phyloP scores from a whole-genome alignment of 1,140 invertebrate genomes.

The Aphis craccivora region DNA sequence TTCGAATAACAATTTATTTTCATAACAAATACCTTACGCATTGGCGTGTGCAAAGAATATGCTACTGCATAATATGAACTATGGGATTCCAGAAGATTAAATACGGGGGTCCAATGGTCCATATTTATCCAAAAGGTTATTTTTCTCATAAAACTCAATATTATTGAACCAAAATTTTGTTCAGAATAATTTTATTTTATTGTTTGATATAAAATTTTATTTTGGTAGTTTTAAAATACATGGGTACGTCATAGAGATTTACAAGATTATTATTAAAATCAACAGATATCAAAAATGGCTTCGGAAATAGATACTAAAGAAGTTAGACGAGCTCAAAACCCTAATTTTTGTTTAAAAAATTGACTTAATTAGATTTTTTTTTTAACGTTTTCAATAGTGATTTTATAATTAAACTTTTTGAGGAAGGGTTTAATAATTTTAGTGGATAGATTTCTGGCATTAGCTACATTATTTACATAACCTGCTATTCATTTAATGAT shows the following conservation, averaged over 20 bases:
- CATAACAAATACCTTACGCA: not conserved
- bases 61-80: not conserved
- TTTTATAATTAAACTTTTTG: not conserved
- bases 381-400: not conserved
- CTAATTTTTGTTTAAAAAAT: not conserved
- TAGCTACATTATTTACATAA: not conserved
- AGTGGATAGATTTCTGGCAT: not conserved
- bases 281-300: not conserved
- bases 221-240: not conserved
- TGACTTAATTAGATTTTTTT: not conserved
- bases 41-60: not conserved
- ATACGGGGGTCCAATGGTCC: too few relatives aligned
- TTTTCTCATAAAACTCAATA: not conserved
- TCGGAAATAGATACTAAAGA: not conserved
- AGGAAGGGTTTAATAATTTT: not conserved
- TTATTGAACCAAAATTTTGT: not conserved
- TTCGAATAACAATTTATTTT: not conserved
- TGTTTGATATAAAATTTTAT: not conserved
- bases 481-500: not conserved
- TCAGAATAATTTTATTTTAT: not conserved
- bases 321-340: not conserved
- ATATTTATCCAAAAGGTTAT: not conserved
- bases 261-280: not conserved
- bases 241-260: not conserved
- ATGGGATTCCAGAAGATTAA: not conserved